Base-by-base conservation (phyloP, 1,140 invertebrate species). In the Argopecten irradians region DNA sequence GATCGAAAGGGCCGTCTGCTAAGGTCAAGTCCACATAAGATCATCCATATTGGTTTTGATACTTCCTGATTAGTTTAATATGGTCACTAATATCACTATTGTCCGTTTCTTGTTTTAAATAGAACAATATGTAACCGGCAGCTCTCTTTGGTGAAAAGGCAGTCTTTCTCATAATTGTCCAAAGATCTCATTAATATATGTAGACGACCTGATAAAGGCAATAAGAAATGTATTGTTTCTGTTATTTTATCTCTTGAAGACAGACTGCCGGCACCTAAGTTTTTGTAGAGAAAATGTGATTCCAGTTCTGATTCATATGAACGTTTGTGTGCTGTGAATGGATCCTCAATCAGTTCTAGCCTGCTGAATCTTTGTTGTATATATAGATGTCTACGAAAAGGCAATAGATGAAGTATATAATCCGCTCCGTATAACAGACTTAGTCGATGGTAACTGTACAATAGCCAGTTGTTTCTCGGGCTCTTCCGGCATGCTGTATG, bases 381-480 rank as follows among this genome's bases (percentile, higher is more conserved):
- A 94, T 99, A 99, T 1, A 98, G 97, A 96, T 99, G 99, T 84
- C 98, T 95, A 2, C 99, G 96, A 3, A 99, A 99, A 0, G 98
- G 97, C 0, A 99, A 96, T 90, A 99, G 96, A 95, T 99, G 99
- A 32, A 99, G 96, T 92, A 99, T 97, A 91, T 98, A 97, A 95
- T 99, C 98, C 19, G 97, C 97, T 0, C 99, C 99, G 94, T 98
- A 97, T 28, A 97, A 92, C 0, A 98, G 97, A 93, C 98, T 94
- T 85, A 98, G 95, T 55, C 98, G 96, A 84, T 97, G 97, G 95
- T 99, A 99, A 0, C 98, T 99, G 95, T 99, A 99, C 34, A 99
- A 96, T 83, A 99, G 97, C 93, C 99, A 99, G 94, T 99, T 98
- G 83, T 99, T 98, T 5, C 98, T 97, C n/a, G 99, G 96, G 0